A percentile compares a stretch with the other conserved stretches of the same genome.
Conservation (phyloP, 2,888 invertebrate species). For the Stenolophus ochropezus region DNA sequence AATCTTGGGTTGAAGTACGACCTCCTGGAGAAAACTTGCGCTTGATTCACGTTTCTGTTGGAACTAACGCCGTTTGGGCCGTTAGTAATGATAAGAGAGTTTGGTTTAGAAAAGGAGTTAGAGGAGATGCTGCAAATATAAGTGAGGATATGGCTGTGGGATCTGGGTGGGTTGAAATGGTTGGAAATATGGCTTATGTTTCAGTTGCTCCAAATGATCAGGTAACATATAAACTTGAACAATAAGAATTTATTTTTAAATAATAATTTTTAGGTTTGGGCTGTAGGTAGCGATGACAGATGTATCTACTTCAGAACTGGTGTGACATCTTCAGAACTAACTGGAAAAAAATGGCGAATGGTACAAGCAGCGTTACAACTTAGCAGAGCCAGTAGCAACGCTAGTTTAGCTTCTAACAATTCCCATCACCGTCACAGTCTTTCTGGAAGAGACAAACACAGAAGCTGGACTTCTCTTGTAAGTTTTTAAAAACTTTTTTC, state of each 20-base stretch:
- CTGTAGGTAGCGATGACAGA: conserved; percentile 88
- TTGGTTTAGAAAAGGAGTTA: conserved; percentile 89
- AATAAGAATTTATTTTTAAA: conserved; percentile 2
- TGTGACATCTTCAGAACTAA: conserved; percentile 81
- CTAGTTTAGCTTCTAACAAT: conserved; percentile 76
- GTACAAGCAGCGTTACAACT: conserved; percentile 88
- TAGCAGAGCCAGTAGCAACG: conserved; percentile 87
- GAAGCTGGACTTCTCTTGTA: conserved; percentile 81
- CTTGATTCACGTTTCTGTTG: conserved; percentile 87
- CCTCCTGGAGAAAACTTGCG: conserved; percentile 83
- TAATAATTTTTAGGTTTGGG: conserved; percentile 79
- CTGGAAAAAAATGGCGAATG: conserved; percentile 91
- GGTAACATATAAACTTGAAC: conserved; percentile 69
- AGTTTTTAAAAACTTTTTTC: conserved; percentile 54
- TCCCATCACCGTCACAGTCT: conserved; percentile 70
- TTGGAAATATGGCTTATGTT: conserved; percentile 87
- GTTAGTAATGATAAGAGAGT: conserved; percentile 88
- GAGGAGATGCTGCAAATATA: conserved; percentile 81
- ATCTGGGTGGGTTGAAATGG: conserved; percentile 92
- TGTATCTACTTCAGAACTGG: conserved; percentile 87
- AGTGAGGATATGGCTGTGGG: conserved; percentile 87
- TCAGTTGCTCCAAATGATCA: conserved; percentile 93
- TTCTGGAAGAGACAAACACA: conserved; percentile 78
- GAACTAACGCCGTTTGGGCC: conserved; percentile 86
- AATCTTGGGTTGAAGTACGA: conserved; percentile 87